Percentiles rank a stretch among this genome's conserved stretches.
Evolutionary conservation across 2,113 vertebrate species (phyloP).

Genomic region (Microtus pennsylvanicus): DNA sequence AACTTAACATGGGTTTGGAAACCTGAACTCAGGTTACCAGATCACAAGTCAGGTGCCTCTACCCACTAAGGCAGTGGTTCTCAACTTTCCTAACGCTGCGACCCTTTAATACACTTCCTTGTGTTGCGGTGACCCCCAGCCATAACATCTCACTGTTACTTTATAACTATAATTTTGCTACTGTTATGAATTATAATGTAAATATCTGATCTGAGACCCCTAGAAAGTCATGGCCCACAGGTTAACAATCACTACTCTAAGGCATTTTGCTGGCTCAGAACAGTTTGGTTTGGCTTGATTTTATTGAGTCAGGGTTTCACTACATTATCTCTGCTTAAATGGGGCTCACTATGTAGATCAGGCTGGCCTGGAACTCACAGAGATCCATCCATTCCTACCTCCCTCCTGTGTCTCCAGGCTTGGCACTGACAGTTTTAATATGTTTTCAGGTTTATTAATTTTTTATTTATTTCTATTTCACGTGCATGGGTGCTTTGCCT

Average conservation of each 20-base stretch:
- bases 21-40: neutral
- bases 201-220: too few species aligned
- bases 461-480: neutral
- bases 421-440: neutral
- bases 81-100: neutral
- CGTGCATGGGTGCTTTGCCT: neutral
- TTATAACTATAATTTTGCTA: too few species aligned
- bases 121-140: neutral
- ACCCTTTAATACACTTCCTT: neutral
- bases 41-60: neutral
- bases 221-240: too few species aligned
- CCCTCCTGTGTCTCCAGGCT: neutral
- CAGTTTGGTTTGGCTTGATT: neutral
- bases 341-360: neutral
- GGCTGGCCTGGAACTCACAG: neutral
- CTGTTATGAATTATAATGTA: too few species aligned
- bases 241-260: neutral
- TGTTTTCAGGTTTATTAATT: neutral
- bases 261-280: neutral
- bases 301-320: neutral
- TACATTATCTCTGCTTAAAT: neutral
- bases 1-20: neutral
- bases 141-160: neutral
- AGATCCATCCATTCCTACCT: neutral
- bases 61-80: neutral